These are phyloP conservation scores for Pammene fasciana DNA, from an alignment of 2,888 invertebrate species.

Conservation along the genomic window DNA sequence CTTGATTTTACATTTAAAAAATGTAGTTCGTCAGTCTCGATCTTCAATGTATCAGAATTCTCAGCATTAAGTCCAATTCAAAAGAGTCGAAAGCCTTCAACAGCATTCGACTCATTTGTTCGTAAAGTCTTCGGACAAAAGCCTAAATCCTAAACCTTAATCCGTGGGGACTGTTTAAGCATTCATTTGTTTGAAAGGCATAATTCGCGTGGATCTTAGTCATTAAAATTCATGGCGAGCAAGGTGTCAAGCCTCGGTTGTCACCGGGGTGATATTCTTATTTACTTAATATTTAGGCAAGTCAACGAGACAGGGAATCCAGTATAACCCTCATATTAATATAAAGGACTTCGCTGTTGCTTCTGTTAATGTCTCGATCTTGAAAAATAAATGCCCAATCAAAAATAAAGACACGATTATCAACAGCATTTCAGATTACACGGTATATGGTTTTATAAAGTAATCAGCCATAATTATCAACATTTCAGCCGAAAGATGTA, in stretches of 20 bases:
- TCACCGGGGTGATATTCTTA: constrained; percentile 47
- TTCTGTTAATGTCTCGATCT: too few relatives aligned
- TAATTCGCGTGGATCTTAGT: constrained; percentile 57
- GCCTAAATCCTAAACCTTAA: constrained; percentile 57
- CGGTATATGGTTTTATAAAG: too few relatives aligned
- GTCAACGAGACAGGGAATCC: not conserved
- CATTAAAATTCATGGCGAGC: constrained; percentile 65
- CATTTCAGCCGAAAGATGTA: too few relatives aligned
- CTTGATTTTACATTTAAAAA: too few relatives aligned
- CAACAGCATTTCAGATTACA: too few relatives aligned
- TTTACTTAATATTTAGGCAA: too few relatives aligned
- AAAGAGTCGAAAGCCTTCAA: constrained; percentile 2
- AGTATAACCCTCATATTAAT: too few relatives aligned
- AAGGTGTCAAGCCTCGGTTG: constrained; percentile 59
- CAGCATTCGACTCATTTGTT: constrained; percentile 47
- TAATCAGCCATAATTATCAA: too few relatives aligned
- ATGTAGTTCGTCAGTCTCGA: not conserved
- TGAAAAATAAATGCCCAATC: too few relatives aligned
- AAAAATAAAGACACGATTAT: too few relatives aligned
- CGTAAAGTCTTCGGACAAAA: constrained; percentile 48
- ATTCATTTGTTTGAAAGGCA: constrained; percentile 59
- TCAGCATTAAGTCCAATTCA: not conserved
- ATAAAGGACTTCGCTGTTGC: too few relatives aligned
- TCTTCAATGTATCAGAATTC: not conserved
- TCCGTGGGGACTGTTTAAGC: constrained; percentile 59